Base-by-base conservation (phyloP, 2,888 invertebrate species). In the Diloba caeruleocephala region DNA sequence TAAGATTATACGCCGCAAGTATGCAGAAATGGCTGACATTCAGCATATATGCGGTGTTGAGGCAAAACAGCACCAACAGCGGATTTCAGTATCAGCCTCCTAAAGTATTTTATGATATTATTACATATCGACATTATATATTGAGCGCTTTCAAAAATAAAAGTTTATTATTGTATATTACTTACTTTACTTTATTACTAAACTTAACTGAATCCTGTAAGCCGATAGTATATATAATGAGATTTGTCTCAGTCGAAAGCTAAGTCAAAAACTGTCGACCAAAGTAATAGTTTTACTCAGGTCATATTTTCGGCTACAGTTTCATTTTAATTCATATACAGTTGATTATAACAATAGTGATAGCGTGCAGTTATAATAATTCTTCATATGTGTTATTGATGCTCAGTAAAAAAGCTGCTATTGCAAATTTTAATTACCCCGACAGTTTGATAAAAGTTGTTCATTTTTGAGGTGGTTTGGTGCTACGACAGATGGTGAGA, bases 391-490 rank as follows among this genome's bases (percentile, higher is more conserved):
- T 54, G 31, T 43, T 59, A 57, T 48, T 50, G 32, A 48, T 25
- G 14, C 33, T 36, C 37, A n/a, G 10, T 38, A 45, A 64, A 70
- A 78, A 66, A 65, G 58, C 51, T 23, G 57, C 51, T 71, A 81
- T 78, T 69, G 36, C 73, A 74, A 69, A 74, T 76, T 81, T 82
- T 65, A 69, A 60, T 85, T 86, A 84, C 78, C 76, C 70, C 74
- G 70, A 73, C 76, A 72, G 74, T 77, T 78, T 75, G 39, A 70
- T 74, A 52, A 62, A 80, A 79, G 75, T 81, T 83, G 81, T 81
- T 81, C 72, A 82, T 83, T 86, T 87, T 86, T 83, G 79, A 71
- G 77, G 76, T 74, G 68, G n/a, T n/a, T n/a, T n/a, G n/a, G 66
- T 67, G 67, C 66, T 71, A 69, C 63, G 75, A 79, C 77, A 77